Evolutionary conservation across 2,797 vertebrate genomes (phyloP).

Genomic region (Amniataba percoides): DNA sequence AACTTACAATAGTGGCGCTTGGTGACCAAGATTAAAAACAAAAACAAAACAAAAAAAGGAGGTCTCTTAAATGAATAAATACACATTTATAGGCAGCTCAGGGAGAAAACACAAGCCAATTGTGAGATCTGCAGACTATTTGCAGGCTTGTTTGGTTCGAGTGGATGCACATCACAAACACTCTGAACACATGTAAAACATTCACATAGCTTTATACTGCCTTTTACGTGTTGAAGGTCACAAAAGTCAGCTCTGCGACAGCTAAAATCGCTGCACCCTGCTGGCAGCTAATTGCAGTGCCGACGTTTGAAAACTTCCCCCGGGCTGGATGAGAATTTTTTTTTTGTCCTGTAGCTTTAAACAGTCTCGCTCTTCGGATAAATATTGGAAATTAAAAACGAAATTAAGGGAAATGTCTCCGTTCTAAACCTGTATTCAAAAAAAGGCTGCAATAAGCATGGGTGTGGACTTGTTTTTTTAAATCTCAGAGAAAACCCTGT

Average conservation of each 20-base stretch:
- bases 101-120: conserved; percentile 19
- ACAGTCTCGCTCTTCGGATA: conserved; percentile 33
- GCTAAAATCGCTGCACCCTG: conserved; percentile 46
- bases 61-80: conserved; percentile 57
- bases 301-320: conserved; percentile 32
- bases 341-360: conserved; percentile 39
- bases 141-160: conserved; percentile 48
- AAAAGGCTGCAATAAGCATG: conserved; percentile 26
- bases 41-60: background rate
- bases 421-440: conserved; percentile 27
- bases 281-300: conserved; percentile 14
- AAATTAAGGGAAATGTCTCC: conserved; percentile 22
- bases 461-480: conserved; percentile 24
- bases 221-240: conserved; percentile 17
- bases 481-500: conserved; percentile 7
- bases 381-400: conserved; percentile 54
- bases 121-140: conserved; percentile 31
- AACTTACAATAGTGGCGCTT: conserved; percentile 51
- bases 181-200: conserved; percentile 43
- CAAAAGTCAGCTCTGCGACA: conserved; percentile 21
- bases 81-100: conserved; percentile 58
- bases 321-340: conserved; percentile 15
- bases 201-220: conserved; percentile 43
- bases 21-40: conserved; percentile 47
- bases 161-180: conserved; percentile 29